Conservation (phyloP, 1,140 invertebrate species). For the Bombus haemorrhoidalis region DNA sequence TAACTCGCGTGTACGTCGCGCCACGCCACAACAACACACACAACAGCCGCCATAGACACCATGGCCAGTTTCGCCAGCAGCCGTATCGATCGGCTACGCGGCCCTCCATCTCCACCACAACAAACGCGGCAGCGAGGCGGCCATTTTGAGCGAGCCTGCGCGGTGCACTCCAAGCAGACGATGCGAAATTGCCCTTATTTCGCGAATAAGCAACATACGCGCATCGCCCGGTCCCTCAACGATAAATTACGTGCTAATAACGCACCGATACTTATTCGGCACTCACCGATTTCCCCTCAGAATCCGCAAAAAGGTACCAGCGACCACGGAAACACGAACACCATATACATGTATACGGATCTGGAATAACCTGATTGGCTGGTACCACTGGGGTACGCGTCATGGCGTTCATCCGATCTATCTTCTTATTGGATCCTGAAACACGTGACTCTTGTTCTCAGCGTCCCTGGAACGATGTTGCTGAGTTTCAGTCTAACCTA, state of each 20-base stretch:
- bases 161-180: slow-evolving; percentile 81
- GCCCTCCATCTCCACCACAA: slow-evolving; percentile 73
- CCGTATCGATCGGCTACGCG: slow-evolving; percentile 76
- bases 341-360: slow-evolving; percentile 75
- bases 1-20: slow-evolving; percentile 58
- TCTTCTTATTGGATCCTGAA: slow-evolving; percentile 61
- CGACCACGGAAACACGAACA: slow-evolving; percentile 71
- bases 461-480: slow-evolving; percentile 52
- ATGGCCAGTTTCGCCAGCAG: slow-evolving; percentile 70
- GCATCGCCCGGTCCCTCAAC: slow-evolving; percentile 41
- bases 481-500: slow-evolving; percentile 41
- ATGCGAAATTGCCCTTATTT: slow-evolving; percentile 75
- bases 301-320: slow-evolving; percentile 55
- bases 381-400: slow-evolving; percentile 61
- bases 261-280: slow-evolving; percentile 23
- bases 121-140: slow-evolving; percentile 67
- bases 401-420: slow-evolving; percentile 66
- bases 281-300: slow-evolving; percentile 69
- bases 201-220: slow-evolving; percentile 44
- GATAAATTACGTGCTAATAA: slow-evolving; percentile 33
- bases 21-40: slow-evolving; percentile 66
- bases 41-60: slow-evolving; percentile 71
- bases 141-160: slow-evolving; percentile 84
- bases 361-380: slow-evolving; percentile 74
- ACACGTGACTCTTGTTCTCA: slow-evolving; percentile 67